Evolutionary conservation across 1,140 invertebrate genomes (phyloP).

Genomic region (Caenorhabditis brenneri): DNA sequence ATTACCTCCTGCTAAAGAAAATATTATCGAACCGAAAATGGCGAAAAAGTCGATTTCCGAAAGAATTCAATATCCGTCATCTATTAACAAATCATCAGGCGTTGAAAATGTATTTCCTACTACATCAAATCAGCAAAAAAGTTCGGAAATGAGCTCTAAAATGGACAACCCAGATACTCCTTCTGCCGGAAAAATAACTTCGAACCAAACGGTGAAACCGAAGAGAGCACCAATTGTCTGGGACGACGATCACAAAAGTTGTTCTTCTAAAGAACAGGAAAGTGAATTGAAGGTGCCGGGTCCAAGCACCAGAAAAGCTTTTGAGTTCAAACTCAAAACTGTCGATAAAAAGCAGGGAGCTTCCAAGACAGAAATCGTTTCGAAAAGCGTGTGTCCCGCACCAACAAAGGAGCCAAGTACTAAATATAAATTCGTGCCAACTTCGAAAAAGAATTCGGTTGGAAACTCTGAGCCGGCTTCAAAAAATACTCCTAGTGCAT

Average conservation of each 20-base stretch:
- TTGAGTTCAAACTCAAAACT: not conserved
- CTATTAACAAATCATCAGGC: too few species aligned
- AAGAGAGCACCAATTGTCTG: not conserved
- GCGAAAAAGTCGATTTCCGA: not conserved
- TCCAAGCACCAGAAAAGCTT: not conserved
- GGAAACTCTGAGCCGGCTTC: not conserved
- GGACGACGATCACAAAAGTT: too few species aligned
- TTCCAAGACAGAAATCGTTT: not conserved
- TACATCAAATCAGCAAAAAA: too few species aligned
- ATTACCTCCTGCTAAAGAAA: not conserved
- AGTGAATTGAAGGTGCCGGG: not conserved
- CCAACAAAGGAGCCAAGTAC: not conserved
- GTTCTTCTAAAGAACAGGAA: not conserved
- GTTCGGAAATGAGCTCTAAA: too few species aligned
- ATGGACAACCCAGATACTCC: too few species aligned
- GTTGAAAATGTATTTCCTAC: too few species aligned
- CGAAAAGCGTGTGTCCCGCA: not conserved
- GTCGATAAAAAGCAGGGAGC: not conserved
- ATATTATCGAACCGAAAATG: not conserved
- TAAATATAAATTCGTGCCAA: not conserved
- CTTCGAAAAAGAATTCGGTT: not conserved
- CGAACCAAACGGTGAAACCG: not conserved
- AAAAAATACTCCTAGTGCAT: not conserved
- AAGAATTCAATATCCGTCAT: not conserved
- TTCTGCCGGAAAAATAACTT: too few species aligned